Conservation (phyloP, 2,113 vertebrate genomes). For the Trachemys scripta region DNA sequence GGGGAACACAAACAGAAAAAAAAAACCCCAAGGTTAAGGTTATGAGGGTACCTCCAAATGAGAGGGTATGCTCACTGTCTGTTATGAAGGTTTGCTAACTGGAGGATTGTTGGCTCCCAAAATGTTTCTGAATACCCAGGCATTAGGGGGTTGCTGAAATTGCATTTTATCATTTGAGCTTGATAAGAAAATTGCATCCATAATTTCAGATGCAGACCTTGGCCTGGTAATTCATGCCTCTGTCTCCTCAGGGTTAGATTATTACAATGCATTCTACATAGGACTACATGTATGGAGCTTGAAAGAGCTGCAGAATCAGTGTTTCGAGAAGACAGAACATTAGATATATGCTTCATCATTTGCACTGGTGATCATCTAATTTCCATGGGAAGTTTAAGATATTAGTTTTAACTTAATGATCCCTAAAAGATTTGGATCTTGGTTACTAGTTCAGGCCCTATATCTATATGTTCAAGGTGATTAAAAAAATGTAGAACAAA, state of each 20-base stretch:
- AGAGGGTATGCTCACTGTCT: background rate
- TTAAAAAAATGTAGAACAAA: background rate
- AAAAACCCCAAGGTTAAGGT: background rate
- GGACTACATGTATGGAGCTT: background rate
- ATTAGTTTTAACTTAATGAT: background rate
- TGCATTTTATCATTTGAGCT: background rate
- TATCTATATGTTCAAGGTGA: background rate
- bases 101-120: background rate
- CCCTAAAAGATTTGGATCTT: background rate
- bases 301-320: background rate
- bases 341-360: background rate
- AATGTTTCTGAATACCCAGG: background rate
- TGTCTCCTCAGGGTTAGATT: background rate
- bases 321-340: background rate
- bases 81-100: background rate
- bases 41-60: background rate
- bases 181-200: background rate
- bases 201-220: background rate
- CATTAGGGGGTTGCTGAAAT: background rate
- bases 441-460: background rate
- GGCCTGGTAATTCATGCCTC: background rate
- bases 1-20: background rate
- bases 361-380: background rate
- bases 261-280: background rate
- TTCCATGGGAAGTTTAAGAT: background rate